phyloP scores from a whole-genome alignment of 1,140 invertebrate species.

The Calliopsis andreniformis region DNA sequence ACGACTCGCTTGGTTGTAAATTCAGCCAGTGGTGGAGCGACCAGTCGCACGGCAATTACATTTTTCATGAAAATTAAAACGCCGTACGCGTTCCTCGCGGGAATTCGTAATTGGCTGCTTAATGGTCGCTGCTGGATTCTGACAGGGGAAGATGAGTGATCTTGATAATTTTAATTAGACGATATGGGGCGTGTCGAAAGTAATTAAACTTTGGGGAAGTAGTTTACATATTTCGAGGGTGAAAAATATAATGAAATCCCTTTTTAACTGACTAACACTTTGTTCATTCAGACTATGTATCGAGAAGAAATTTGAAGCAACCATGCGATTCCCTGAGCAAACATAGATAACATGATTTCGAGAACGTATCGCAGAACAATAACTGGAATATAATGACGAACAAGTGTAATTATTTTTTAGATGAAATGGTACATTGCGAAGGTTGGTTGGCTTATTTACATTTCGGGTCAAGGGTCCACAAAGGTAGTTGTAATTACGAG shows the following conservation, averaged over 20 bases:
- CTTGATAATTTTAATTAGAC: not conserved
- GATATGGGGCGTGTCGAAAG: too few species aligned
- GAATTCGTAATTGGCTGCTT: conserved; percentile 26
- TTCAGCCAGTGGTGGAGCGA: conserved; percentile 31
- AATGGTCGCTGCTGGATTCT: conserved; percentile 26
- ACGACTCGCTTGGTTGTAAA: conserved; percentile 32
- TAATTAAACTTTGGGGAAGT: too few species aligned
- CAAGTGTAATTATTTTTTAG: conserved; percentile 46
- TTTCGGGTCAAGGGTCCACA: conserved; percentile 55
- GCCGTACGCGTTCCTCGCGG: not conserved
- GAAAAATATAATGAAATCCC: too few species aligned
- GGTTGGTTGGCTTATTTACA: conserved; percentile 51
- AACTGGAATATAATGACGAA: conserved; percentile 34
- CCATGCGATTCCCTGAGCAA: too few species aligned
- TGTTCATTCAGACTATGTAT: too few species aligned
- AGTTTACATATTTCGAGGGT: too few species aligned
- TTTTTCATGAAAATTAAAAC: conserved; percentile 46
- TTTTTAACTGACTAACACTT: too few species aligned
- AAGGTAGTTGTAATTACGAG: conserved; percentile 61
- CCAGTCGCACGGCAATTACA: conserved; percentile 28
- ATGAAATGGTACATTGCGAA: conserved; percentile 38
- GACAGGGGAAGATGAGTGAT: not conserved
- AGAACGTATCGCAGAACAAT: not conserved
- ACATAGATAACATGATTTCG: too few species aligned
- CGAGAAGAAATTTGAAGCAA: too few species aligned